Percentiles rank a stretch among this genome's conserved stretches.
Conservation (phyloP, 2,888 invertebrate species). For the Marasmarcha lunaedactyla region DNA sequence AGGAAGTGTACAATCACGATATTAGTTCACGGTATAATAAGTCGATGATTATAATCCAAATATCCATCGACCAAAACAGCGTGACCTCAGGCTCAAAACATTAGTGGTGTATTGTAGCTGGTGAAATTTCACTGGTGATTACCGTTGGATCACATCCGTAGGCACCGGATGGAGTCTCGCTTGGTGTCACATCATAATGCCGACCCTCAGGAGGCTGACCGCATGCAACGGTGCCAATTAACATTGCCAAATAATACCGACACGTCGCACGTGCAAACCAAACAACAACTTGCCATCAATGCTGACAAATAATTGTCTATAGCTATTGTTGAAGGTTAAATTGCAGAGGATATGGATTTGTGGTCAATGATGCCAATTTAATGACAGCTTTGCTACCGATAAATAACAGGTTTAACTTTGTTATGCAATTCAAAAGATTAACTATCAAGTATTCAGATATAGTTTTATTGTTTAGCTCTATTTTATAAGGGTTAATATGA, state of each 20-base stretch:
- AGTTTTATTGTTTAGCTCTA: too few species aligned
- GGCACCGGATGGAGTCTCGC: conserved; percentile 57
- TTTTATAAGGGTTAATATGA: too few species aligned
- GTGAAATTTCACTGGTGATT: conserved; percentile 66
- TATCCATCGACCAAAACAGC: conserved; percentile 47
- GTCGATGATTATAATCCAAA: conserved; percentile 46
- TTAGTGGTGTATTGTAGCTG: conserved; percentile 43
- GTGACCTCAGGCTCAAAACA: conserved; percentile 36
- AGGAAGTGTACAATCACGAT: conserved; percentile 43
- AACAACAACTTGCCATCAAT: neutral
- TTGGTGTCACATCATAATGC: conserved; percentile 43
- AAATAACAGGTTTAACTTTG: too few species aligned
- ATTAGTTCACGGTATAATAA: conserved; percentile 27
- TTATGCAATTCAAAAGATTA: too few species aligned
- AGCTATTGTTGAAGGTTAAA: neutral
- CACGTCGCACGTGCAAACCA: conserved; percentile 1
- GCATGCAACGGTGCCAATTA: conserved; percentile 16
- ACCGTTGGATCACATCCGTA: conserved; percentile 57
- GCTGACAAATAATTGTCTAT: neutral
- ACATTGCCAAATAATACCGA: conserved; percentile 3
- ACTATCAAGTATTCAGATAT: too few species aligned
- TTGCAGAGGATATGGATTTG: conserved; percentile 2
- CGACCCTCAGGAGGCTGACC: conserved; percentile 24
- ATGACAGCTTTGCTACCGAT: too few species aligned
- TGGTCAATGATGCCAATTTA: neutral